Conservation (phyloP, 1,140 invertebrate genomes). For the Lasaia peninsularis region DNA sequence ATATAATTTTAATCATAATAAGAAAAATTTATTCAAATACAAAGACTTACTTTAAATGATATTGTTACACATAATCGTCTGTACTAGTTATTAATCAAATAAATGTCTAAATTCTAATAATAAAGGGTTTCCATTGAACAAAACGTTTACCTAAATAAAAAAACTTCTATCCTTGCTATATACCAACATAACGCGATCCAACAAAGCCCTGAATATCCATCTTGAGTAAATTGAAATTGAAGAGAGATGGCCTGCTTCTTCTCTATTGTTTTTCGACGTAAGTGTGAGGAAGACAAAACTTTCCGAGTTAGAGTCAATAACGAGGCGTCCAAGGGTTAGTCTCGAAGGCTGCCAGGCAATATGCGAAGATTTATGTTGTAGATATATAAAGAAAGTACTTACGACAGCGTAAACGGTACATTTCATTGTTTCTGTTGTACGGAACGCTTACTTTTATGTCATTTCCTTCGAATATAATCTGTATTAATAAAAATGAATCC, state of each 20-base stretch:
- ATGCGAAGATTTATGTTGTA: constrained; percentile 70
- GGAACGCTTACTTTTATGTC: constrained; percentile 32
- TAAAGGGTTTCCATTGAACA: too few species aligned
- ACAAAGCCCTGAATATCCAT: constrained; percentile 71
- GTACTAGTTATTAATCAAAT: too few species aligned
- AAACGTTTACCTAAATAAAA: not conserved
- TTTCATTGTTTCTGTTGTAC: constrained; percentile 42
- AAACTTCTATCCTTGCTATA: constrained; percentile 29
- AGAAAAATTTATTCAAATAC: too few species aligned
- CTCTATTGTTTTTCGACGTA: constrained; percentile 21
- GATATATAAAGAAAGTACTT: constrained; percentile 50
- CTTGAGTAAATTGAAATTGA: constrained; percentile 77
- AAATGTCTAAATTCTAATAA: too few species aligned
- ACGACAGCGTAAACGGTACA: constrained; percentile 50
- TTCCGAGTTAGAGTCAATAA: constrained; percentile 77
- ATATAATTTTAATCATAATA: too few species aligned
- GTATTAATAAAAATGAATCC: too few species aligned
- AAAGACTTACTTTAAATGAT: too few species aligned
- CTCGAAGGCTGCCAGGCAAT: constrained; percentile 50
- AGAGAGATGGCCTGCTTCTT: constrained; percentile 47
- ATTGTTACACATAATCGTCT: too few species aligned
- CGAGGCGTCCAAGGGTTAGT: constrained; percentile 72
- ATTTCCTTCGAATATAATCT: not conserved
- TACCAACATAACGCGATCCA: constrained; percentile 48
- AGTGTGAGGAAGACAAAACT: constrained; percentile 44